These are phyloP conservation scores for Caenorhabditis sp. DNA, from an alignment of 2,888 invertebrate species.

Conservation along the genomic window DNA sequence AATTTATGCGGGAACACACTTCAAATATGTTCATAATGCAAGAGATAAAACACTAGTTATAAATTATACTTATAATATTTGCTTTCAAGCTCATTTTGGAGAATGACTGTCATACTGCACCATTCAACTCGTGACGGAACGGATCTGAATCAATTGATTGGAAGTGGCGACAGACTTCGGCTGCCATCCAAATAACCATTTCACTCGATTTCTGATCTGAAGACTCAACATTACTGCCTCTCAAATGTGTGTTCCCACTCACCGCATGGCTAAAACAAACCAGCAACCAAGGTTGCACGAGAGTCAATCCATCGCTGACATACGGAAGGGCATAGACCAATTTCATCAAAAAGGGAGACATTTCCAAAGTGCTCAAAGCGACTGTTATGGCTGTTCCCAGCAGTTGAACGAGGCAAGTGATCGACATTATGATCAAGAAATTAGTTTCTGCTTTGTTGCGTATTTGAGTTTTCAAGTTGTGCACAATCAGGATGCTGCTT, in stretches of 20 bases:
- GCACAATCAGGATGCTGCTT: not conserved
- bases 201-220: conserved; percentile 22
- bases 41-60: too few species aligned
- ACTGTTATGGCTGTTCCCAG: conserved; percentile 12
- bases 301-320: conserved; percentile 29
- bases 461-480: conserved; percentile 11
- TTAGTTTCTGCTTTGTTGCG: conserved; percentile 13
- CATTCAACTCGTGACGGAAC: not conserved
- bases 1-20: too few species aligned
- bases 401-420: conserved; percentile 20
- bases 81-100: too few species aligned
- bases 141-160: not conserved
- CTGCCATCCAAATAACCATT: not conserved
- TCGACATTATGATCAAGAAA: conserved; percentile 10
- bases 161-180: not conserved
- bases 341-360: not conserved
- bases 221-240: not conserved
- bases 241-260: not conserved
- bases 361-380: not conserved
- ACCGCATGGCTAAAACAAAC: conserved; percentile 18
- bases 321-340: conserved; percentile 12
- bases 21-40: too few species aligned
- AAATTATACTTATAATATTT: too few species aligned
- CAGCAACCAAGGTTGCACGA: conserved; percentile 30
- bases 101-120: not conserved